phyloP scores from a whole-genome alignment of 2,113 vertebrate species.

The Gymnogyps californianus region DNA sequence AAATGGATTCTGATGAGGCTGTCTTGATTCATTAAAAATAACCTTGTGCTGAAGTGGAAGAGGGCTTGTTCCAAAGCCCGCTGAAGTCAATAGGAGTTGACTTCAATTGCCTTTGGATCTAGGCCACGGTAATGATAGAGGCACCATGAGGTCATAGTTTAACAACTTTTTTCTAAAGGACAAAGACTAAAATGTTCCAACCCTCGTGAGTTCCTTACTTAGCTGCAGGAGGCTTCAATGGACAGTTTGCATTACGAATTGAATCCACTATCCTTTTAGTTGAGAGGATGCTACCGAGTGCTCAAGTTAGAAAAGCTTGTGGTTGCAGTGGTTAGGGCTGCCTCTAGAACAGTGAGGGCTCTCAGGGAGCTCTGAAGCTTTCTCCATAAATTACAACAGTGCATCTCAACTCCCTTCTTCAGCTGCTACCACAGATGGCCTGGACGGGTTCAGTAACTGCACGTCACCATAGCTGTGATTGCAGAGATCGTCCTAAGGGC shows the following conservation, averaged over 20 bases:
- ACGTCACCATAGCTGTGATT: neutral
- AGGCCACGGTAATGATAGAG: neutral
- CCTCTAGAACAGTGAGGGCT: neutral
- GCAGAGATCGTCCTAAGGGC: neutral
- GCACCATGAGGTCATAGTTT: conserved; percentile 39
- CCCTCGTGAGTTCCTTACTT: neutral
- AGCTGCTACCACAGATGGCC: conserved; percentile 34
- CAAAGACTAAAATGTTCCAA: conserved; percentile 22
- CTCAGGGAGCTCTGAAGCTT: neutral
- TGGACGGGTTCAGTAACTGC: neutral
- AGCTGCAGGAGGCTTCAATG: neutral
- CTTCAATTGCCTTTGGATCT: conserved; percentile 32
- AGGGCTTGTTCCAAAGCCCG: neutral
- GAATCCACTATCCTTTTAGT: neutral
- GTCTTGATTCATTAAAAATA: conserved; percentile 37
- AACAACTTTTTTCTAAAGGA: conserved; percentile 14
- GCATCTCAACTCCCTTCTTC: neutral
- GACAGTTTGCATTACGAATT: neutral
- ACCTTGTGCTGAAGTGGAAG: conserved; percentile 31
- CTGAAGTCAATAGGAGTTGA: conserved; percentile 18
- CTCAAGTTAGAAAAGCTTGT: conserved; percentile 25
- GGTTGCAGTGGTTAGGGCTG: neutral
- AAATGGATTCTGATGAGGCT: neutral
- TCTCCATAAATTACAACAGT: neutral
- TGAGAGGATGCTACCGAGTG: neutral